Base-by-base conservation (phyloP, 2,888 invertebrate species). In the Drosophila merina region DNA sequence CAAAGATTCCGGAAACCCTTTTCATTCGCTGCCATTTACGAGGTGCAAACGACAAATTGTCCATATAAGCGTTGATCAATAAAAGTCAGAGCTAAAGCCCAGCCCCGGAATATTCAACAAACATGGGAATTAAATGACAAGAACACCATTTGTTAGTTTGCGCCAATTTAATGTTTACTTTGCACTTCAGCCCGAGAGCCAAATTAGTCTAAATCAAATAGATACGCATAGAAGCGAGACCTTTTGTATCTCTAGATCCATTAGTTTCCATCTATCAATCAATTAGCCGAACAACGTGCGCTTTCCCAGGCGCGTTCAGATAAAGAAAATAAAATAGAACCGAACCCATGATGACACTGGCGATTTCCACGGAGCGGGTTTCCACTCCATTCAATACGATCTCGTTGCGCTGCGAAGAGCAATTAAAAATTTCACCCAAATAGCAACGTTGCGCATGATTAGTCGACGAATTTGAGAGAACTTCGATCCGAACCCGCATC, bases 151-250 rank as follows among this genome's bases (percentile, higher is more conserved):
- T 77, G 87, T 86, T 78, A 76, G 80, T 85, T 85, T 82, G 77
- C 84, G 82, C 82, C 80, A 86, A 86, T 85, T 86, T 82, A 78
- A 80, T 85, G 87, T 85, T 85, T 74, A 82, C 75, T 81, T 86
- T 84, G 84, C 84, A 84, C 84, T 86, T 84, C 72, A 54, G 66
- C 54, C 68, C 68, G 62, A 64, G 26, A 14, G 26, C 69, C 69
- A 73, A 73, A 73, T 80, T 86, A 62, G 82, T 77, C 52, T 55
- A 78, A 75, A 77, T 63, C 83, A 72, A 82, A 79, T 59, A 71
- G 68, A 75, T 66, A 75, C 72, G 50, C 57, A 78, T 72, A 52
- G 49, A 26, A 56, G 36, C 44, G 55, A 42, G 28, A 66, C 54
- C 64, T 64, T 64, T 59, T 52, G 63, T 64, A 63, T 47, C 47